These are phyloP conservation scores for Melanogrammus aeglefinus DNA, from an alignment of 2,797 vertebrate genomes.

Conservation along the genomic window DNA sequence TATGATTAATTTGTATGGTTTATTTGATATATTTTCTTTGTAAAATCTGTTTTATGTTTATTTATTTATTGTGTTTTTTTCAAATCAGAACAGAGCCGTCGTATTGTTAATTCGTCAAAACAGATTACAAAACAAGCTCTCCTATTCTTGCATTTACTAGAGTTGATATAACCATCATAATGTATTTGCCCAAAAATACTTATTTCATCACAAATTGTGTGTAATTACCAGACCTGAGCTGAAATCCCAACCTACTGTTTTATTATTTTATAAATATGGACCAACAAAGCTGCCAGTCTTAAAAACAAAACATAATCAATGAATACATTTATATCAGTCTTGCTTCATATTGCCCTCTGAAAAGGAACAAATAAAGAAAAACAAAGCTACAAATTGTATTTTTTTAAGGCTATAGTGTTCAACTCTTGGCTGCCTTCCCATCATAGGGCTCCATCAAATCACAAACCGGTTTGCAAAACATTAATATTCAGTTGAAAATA, in stretches of 20 bases:
- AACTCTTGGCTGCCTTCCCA: background rate
- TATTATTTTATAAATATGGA: constrained; percentile 11
- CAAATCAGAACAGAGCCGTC: too few species aligned
- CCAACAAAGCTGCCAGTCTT: constrained; percentile 6
- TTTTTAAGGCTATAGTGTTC: background rate
- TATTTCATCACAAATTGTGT: background rate
- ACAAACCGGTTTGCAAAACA: background rate
- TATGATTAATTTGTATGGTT: constrained; percentile 13
- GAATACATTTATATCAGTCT: constrained; percentile 1
- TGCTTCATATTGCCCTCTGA: background rate
- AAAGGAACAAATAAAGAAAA: background rate
- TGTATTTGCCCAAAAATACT: background rate
- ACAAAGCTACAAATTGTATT: background rate
- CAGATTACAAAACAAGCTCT: background rate
- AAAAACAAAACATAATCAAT: background rate
- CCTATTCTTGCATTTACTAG: background rate
- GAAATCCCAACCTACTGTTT: background rate
- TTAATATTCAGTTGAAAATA: background rate
- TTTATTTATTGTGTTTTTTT: background rate
- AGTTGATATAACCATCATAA: background rate
- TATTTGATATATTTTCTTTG: constrained; percentile 1
- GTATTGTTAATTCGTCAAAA: background rate
- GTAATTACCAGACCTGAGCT: background rate
- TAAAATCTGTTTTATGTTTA: constrained; percentile 8
- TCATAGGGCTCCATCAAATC: background rate